Evolutionary conservation across 1,140 invertebrate genomes (phyloP), one percentile per base, ranked within the genome.

Genomic region (Lucilia sericata): DNA sequence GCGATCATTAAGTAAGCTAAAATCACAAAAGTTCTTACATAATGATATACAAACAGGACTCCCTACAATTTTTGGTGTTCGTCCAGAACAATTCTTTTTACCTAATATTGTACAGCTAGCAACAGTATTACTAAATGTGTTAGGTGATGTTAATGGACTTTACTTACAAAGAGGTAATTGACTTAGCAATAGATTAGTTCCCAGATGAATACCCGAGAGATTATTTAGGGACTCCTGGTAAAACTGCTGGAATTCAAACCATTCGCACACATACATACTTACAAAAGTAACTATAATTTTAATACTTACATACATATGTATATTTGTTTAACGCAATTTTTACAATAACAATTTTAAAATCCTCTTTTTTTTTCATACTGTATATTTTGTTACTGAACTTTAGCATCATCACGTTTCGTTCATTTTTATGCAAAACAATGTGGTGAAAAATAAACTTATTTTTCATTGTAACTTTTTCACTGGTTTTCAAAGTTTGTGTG

Each of bases 321-420:
- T 60, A 12, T 17, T 17, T 60, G 51, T 60, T 14, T 14, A 60
- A 7, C 51, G 51, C 13, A 76, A 76, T 42, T 42, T 76, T 42
- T 42, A 75, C 25, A 30, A 30, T 30, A 75, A 76, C 74, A 42
- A 80, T 47, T 49, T 49, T 42, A 19, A 19, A 80, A 49, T 21
- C 76, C 42, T 80, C 49, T 76, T 36, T 60, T 60, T 5, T 30
- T 3, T 30, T n/a, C n/a, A 30, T 2, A 30, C 1, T 30, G 13
- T 60, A 17, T 60, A 12, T 60, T 60, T 21, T 70, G 17, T 70
- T 70, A 19, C 34, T 17, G 36, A 80, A 80, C 76, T 49, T 9
- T 47, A 49, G 42, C 76, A 80, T 80, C 76, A 80, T 80, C 76
- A 80, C 36, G 76, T 80, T 80, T 80, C 34, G 19, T 49, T 42